These are phyloP conservation scores for Lepidocyrtoides sp. DNA, from an alignment of 2,888 invertebrate genomes.

Conservation along the genomic window DNA sequence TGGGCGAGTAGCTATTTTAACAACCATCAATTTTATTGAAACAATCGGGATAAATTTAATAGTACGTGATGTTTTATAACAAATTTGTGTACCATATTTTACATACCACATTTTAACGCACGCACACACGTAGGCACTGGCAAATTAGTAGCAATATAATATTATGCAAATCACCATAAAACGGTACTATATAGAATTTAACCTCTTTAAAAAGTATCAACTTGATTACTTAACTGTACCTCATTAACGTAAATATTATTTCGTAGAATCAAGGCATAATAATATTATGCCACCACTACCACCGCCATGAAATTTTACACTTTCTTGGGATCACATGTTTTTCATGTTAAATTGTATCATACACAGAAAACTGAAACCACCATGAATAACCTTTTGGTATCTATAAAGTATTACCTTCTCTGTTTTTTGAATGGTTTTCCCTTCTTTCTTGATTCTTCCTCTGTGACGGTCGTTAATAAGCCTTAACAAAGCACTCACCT, in stretches of 20 bases:
- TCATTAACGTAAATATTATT: neutral
- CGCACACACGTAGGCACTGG: neutral
- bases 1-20: too few species aligned
- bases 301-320: conserved; percentile 44
- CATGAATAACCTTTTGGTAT: conserved; percentile 59
- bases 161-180: conserved; percentile 10
- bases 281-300: neutral
- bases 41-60: neutral
- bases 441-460: conserved; percentile 39
- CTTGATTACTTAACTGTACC: conserved; percentile 45
- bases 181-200: conserved; percentile 2
- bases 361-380: conserved; percentile 33
- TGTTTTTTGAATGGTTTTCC: conserved; percentile 4
- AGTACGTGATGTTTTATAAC: neutral
- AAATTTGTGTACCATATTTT: neutral
- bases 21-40: neutral
- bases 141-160: neutral
- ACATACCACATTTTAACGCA: neutral
- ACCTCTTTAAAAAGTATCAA: conserved; percentile 14
- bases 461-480: conserved; percentile 50
- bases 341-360: neutral
- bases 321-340: conserved; percentile 28
- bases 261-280: neutral
- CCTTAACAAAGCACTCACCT: conserved; percentile 57
- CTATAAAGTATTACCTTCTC: neutral